These are phyloP conservation scores for Chironomus tepperi DNA, from an alignment of 1,140 invertebrate genomes.

Conservation along the genomic window DNA sequence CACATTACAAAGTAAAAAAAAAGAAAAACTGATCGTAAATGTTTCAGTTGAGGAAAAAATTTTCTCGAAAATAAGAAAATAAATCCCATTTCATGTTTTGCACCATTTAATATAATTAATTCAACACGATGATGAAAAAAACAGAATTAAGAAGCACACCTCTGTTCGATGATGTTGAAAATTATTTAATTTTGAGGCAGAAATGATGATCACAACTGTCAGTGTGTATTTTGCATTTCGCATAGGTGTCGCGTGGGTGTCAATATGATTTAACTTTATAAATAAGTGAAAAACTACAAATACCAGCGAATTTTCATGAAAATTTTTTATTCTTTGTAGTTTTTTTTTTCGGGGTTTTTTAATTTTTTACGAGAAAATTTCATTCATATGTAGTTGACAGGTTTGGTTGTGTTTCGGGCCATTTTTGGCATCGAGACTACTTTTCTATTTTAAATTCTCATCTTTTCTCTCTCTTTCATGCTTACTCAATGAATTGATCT, in stretches of 20 bases:
- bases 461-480: not conserved
- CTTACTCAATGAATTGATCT: not conserved
- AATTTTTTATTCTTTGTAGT: not conserved
- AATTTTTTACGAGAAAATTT: not conserved
- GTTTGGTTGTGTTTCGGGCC: not conserved
- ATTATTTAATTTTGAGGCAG: no score
- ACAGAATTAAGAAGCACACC: no score
- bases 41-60: no score
- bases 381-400: conserved; percentile 12
- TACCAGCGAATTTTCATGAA: not conserved
- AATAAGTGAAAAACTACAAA: not conserved
- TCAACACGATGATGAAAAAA: no score
- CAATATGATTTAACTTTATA: conserved; percentile 9
- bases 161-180: no score
- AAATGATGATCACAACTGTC: no score
- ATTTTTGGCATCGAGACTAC: conserved; percentile 17
- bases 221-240: not conserved
- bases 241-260: not conserved
- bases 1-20: no score
- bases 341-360: not conserved
- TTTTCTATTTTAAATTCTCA: conserved; percentile 5
- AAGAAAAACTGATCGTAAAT: no score
- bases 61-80: no score
- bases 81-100: no score
- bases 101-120: no score